These are phyloP conservation scores for Ctenochaetus hawaiiensis DNA, from an alignment of 2,797 vertebrate species.

Conservation along the genomic window DNA sequence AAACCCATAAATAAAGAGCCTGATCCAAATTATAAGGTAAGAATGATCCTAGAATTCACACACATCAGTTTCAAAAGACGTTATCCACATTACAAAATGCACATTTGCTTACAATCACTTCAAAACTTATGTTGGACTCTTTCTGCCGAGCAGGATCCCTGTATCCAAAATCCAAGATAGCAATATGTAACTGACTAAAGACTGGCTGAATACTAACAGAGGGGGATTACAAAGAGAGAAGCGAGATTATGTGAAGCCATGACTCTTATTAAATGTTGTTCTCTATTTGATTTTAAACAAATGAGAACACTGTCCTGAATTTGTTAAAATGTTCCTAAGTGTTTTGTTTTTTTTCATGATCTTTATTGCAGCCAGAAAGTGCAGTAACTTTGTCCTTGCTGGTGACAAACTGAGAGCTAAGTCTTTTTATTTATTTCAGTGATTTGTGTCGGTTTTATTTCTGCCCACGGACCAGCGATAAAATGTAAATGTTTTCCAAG, in stretches of 20 bases:
- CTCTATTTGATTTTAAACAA: background rate
- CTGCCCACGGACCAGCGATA: background rate
- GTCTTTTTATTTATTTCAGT: background rate
- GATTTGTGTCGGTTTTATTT: conserved; percentile 3
- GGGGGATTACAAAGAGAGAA: background rate
- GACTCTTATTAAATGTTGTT: background rate
- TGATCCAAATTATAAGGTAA: too few species aligned
- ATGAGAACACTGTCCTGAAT: background rate
- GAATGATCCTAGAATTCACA: too few species aligned
- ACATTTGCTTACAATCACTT: too few species aligned
- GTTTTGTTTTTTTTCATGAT: background rate
- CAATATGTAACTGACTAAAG: background rate
- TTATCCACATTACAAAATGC: too few species aligned
- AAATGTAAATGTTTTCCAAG: background rate
- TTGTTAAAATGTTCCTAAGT: background rate
- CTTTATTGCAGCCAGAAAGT: background rate
- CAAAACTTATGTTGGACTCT: background rate
- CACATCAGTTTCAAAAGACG: too few species aligned
- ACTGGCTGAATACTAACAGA: background rate
- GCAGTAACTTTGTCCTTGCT: background rate
- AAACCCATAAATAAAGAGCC: too few species aligned
- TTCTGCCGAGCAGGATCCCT: background rate
- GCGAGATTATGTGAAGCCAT: background rate
- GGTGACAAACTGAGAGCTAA: background rate
- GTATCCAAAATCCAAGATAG: background rate